Evolutionary conservation across 2,797 vertebrate genomes (phyloP).

Genomic region (Lateolabrax maculatus): DNA sequence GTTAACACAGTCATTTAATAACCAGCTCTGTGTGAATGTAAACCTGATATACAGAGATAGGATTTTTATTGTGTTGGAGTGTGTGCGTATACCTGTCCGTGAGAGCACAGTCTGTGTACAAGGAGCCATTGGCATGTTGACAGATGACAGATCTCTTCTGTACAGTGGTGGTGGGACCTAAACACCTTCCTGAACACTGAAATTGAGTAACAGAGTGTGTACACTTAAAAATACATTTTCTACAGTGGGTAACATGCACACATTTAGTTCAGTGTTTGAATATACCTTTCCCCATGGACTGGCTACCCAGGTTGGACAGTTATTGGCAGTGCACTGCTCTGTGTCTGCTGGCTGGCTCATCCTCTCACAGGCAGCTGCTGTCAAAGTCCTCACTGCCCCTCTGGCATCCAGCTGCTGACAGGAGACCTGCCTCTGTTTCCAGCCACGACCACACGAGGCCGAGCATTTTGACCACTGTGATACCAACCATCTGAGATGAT

Average conservation of each 20-base stretch:
- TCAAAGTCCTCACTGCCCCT: constrained; percentile 62
- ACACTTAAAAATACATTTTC: neutral
- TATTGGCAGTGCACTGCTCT: constrained; percentile 78
- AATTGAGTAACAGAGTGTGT: neutral
- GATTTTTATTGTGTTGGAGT: neutral
- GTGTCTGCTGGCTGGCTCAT: constrained; percentile 71
- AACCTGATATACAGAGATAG: neutral
- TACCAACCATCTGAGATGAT: constrained; percentile 84
- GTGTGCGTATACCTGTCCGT: constrained; percentile 85
- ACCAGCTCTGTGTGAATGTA: neutral
- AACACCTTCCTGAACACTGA: constrained; percentile 90
- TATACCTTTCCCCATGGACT: constrained; percentile 84
- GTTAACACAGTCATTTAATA: neutral
- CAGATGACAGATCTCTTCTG: constrained; percentile 86
- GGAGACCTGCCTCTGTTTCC: constrained; percentile 81
- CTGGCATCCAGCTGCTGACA: constrained; percentile 83
- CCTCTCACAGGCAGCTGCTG: constrained; percentile 66
- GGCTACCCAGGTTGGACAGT: constrained; percentile 77
- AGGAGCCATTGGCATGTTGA: constrained; percentile 83
- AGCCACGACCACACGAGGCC: constrained; percentile 85
- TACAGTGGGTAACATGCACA: neutral
- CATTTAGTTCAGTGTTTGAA: constrained; percentile 36
- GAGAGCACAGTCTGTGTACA: constrained; percentile 82
- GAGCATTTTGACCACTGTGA: constrained; percentile 90
- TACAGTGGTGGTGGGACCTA: constrained; percentile 70